Base-by-base conservation (phyloP, 64 coral and sea anemone species). In the Orbicella faveolata region DNA sequence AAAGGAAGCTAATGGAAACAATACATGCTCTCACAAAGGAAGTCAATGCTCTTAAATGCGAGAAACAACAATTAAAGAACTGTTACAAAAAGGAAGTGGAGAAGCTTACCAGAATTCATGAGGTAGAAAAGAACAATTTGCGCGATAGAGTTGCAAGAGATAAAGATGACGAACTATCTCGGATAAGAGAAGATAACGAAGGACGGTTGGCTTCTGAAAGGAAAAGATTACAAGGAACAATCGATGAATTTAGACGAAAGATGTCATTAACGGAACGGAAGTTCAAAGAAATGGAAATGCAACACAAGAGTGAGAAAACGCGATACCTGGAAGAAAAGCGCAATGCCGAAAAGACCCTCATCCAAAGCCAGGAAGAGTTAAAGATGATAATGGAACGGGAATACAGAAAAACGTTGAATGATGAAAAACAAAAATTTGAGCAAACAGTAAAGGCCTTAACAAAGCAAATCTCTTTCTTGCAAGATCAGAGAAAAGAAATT, bases 401-500 rank as follows among this genome's bases (percentile, higher is more conserved):
- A 15, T 97, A 97, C 59, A 97, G 76, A 23, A 97, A 91, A 84
- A 91, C 54, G 81, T 16, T 94, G n/a, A 61, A 67, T 13, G 79
- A 88, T 1, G 95, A 94, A 64, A 97, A 94, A 79, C 41, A 64
- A 8, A 90, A 88, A 39, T 97, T 90, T 83, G 95, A 97, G 61
- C 86, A 93, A 84, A 97, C 95, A 20, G 73, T 97, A 20, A 85
- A 90, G 44, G 83, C 65, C 9, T 87, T 97, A 34, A 94, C 78
- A 12, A 90, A 79, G 48, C 95, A 97, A 75, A 93, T 97, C 17
- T 67, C 83, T 59, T 94, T 79, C 62, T 84, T 97, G 78, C 95
- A 97, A 78, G 89, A 97, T 73, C 92, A 97, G 37, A 83, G 95
- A 51, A 94, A 82, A 85, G 82, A 97, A 81, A 97, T 97, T 72